Evolutionary conservation across 1,140 invertebrate genomes (phyloP).

Genomic region (Aethina tumida): DNA sequence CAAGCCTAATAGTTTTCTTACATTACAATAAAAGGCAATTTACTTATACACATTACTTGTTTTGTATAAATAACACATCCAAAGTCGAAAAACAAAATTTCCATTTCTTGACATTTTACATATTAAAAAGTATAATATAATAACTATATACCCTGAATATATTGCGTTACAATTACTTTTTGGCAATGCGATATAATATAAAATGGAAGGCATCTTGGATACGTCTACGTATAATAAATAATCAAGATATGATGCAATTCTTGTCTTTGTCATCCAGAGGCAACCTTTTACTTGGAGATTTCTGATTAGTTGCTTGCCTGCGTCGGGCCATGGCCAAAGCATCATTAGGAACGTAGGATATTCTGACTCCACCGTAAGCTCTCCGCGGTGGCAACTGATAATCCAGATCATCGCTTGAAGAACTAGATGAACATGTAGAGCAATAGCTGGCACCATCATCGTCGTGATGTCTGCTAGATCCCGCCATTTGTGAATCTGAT

Average conservation of each 20-base stretch:
- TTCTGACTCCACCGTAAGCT: conserved; percentile 75
- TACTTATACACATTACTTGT: not conserved
- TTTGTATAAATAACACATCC: not conserved
- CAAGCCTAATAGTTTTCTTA: not conserved
- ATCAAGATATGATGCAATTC: conserved; percentile 63
- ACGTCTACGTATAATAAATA: conserved; percentile 9
- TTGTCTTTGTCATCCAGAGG: conserved; percentile 45
- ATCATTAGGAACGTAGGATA: conserved; percentile 84
- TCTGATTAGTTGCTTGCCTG: conserved; percentile 41
- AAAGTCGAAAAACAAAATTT: conserved; percentile 5
- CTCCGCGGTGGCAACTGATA: conserved; percentile 70
- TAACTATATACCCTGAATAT: conserved; percentile 22
- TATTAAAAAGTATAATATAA: too few species aligned
- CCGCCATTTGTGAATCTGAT: conserved; percentile 23
- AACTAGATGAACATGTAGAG: conserved; percentile 77
- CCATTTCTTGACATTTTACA: too few species aligned
- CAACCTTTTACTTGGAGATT: conserved; percentile 28
- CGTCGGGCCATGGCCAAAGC: conserved; percentile 66
- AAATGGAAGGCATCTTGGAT: conserved; percentile 20
- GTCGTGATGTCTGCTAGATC: too few species aligned
- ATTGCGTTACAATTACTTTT: conserved; percentile 17
- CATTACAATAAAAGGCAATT: conserved; percentile 1
- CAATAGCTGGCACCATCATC: conserved; percentile 71
- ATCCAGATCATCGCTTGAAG: conserved; percentile 71
- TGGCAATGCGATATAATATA: conserved; percentile 20